Percentiles rank a stretch among this genome's conserved stretches.
These are phyloP conservation scores for Corythucha ciliata DNA, from an alignment of 2,888 invertebrate species.

Conservation along the genomic window DNA sequence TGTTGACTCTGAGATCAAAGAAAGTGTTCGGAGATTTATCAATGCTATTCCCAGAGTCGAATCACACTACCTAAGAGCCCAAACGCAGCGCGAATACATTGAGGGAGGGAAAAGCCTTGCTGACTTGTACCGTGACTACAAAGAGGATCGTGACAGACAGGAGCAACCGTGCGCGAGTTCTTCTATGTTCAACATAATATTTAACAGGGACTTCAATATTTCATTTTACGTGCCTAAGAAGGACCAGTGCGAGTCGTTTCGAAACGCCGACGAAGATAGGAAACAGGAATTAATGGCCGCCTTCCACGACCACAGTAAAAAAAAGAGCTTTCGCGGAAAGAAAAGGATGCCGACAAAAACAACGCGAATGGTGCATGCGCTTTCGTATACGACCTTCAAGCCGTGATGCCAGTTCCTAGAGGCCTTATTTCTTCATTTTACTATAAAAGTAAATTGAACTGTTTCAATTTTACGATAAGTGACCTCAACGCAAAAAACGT, in stretches of 20 bases:
- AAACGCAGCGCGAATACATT: conserved; percentile 35
- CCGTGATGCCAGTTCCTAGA: conserved; percentile 5
- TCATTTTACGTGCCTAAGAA: conserved; percentile 13
- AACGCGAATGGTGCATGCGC: not conserved
- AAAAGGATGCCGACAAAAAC: conserved; percentile 29
- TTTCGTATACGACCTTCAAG: conserved; percentile 1
- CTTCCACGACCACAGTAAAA: conserved; percentile 33
- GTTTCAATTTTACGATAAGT: conserved; percentile 31
- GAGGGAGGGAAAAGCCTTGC: conserved; percentile 35
- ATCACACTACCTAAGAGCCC: conserved; percentile 35
- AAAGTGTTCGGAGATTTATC: conserved; percentile 30
- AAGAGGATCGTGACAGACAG: conserved; percentile 7
- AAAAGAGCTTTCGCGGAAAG: conserved; percentile 30
- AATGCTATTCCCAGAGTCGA: conserved; percentile 36
- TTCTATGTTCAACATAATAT: conserved; percentile 11
- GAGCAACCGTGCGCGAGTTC: conserved; percentile 15
- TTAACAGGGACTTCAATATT: conserved; percentile 10
- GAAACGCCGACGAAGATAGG: conserved; percentile 35
- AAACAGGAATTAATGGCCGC: conserved; percentile 30
- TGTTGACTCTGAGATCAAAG: conserved; percentile 30
- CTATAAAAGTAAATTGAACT: conserved; percentile 32
- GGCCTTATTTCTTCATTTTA: conserved; percentile 2
- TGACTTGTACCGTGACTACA: conserved; percentile 12
- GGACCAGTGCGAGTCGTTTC: conserved; percentile 25
- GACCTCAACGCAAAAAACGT: conserved; percentile 23